These are phyloP conservation scores for Tachystola acroxantha DNA, from an alignment of 2,888 invertebrate genomes.

Conservation along the genomic window DNA sequence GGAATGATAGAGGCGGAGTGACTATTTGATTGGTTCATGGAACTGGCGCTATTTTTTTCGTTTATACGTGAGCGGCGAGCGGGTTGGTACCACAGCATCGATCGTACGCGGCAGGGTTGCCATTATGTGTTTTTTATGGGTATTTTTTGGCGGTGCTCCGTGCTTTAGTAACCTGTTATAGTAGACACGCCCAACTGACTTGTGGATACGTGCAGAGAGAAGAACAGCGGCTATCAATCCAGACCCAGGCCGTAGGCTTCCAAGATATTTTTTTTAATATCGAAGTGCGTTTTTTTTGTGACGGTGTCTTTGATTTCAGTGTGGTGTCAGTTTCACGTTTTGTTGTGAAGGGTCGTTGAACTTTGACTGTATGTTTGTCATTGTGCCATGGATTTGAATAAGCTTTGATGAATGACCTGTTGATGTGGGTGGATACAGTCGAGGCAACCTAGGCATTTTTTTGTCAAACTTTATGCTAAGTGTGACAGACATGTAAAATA, in stretches of 20 bases:
- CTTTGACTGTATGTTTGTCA: conserved; percentile 25
- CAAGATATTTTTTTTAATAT: conserved; percentile 44
- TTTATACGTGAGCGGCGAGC: conserved; percentile 55
- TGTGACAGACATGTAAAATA: too few species aligned
- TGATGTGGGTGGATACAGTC: conserved; percentile 8
- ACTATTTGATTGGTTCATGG: conserved; percentile 41
- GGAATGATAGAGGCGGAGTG: conserved; percentile 41
- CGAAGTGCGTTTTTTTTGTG: conserved; percentile 51
- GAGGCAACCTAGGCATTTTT: too few species aligned
- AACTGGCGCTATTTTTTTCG: conserved; percentile 63
- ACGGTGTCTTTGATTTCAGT: conserved; percentile 56
- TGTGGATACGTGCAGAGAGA: conserved; percentile 57
- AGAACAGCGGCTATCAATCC: conserved; percentile 62
- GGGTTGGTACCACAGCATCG: conserved; percentile 71
- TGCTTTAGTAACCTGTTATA: conserved; percentile 72
- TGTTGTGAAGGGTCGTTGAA: conserved; percentile 19
- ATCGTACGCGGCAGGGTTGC: conserved; percentile 67
- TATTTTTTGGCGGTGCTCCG: conserved; percentile 72
- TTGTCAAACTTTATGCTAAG: too few species aligned
- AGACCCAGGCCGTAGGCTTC: conserved; percentile 60
- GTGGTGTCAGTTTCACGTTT: conserved; percentile 35
- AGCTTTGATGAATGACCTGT: conserved; percentile 7
- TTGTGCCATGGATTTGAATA: conserved; percentile 16
- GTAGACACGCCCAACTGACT: conserved; percentile 62
- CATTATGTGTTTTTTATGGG: conserved; percentile 76